Evolutionary conservation across 23 tunicate species (phyloP).

Genomic region (Halocynthia roretzi): DNA sequence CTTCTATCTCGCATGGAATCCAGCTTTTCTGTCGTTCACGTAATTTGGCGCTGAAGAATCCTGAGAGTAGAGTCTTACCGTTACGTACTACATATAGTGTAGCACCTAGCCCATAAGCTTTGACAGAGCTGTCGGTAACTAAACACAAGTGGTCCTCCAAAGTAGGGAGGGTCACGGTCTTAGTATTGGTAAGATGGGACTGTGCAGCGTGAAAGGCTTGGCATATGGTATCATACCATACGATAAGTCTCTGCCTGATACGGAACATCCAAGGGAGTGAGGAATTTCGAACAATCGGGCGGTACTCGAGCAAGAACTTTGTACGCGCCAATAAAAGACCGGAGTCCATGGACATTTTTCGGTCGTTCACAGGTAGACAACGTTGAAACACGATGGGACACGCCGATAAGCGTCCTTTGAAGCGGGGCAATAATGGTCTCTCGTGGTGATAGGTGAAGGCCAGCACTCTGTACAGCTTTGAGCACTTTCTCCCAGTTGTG

Average conservation of each 20-base stretch:
- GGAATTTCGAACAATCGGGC: neutral
- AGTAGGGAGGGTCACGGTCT: neutral
- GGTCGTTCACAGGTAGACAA: neutral
- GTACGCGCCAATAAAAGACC: neutral
- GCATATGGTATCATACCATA: neutral
- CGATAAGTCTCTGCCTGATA: neutral
- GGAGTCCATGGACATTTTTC: neutral
- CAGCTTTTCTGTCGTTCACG: neutral
- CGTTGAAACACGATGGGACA: neutral
- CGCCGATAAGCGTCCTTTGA: neutral
- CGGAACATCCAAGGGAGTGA: too few species aligned
- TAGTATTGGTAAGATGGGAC: too few species aligned
- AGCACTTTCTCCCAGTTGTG: neutral
- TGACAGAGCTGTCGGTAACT: neutral
- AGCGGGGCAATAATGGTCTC: neutral
- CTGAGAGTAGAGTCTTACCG: too few species aligned
- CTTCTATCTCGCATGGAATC: conserved; percentile 8
- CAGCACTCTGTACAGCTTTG: neutral
- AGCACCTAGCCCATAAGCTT: too few species aligned
- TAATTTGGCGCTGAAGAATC: neutral
- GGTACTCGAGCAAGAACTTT: neutral
- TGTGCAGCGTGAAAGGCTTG: neutral
- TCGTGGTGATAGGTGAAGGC: neutral
- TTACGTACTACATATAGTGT: too few species aligned
- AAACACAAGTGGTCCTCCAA: neutral